Evolutionary conservation across 2,888 invertebrate species (phyloP).

Genomic region (Lasius fuliginosus): DNA sequence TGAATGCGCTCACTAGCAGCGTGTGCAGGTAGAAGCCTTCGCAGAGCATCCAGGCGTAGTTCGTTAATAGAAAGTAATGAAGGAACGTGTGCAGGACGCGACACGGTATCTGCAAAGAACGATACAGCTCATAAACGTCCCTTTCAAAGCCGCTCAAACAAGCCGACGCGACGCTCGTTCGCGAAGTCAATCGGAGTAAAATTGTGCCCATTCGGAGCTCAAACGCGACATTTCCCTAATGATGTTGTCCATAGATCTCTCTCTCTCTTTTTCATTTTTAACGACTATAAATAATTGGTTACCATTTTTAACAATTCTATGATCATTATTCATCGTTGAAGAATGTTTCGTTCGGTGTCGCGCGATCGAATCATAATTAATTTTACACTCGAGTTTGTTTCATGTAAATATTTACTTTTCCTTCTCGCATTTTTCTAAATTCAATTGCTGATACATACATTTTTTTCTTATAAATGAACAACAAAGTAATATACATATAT

Average conservation of each 20-base stretch:
- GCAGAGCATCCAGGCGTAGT: constrained; percentile 99
- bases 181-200: constrained; percentile 1
- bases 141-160: constrained; percentile 22
- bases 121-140: neutral
- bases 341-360: neutral
- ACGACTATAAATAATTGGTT: neutral
- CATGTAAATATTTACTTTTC: neutral
- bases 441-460: neutral
- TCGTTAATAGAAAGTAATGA: constrained; percentile 96
- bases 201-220: neutral
- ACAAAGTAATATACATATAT: neutral
- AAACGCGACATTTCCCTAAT: constrained; percentile 10
- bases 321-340: neutral
- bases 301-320: neutral
- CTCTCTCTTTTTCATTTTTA: neutral
- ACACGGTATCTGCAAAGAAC: constrained; percentile 90
- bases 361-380: neutral
- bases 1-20: constrained; percentile 96
- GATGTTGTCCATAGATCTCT: neutral
- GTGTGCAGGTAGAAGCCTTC: constrained; percentile 98
- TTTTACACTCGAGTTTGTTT: neutral
- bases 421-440: neutral
- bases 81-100: constrained; percentile 93
- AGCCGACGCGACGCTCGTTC: neutral
- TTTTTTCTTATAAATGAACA: neutral